phyloP scores from a whole-genome alignment of 2,888 invertebrate species.

The Malthinus seriepunctatus region DNA sequence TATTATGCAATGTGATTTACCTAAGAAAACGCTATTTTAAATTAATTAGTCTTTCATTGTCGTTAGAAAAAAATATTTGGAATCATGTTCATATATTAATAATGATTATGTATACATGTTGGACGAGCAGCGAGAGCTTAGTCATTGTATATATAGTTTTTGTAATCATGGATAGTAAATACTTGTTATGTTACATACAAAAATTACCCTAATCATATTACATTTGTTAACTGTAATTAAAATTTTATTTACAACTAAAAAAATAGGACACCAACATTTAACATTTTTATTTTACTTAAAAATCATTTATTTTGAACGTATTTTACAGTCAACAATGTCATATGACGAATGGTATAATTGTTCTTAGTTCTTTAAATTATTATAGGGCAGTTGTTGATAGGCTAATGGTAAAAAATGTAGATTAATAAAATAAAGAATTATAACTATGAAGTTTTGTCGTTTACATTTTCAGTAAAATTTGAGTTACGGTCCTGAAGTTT shows the following conservation, averaged over 20 bases:
- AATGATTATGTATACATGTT: conserved; percentile 31
- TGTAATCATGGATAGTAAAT: conserved; percentile 36
- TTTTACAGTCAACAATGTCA: conserved; percentile 9
- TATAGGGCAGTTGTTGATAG: conserved; percentile 39
- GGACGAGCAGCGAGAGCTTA: conserved; percentile 33
- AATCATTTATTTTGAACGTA: not conserved
- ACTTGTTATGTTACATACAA: conserved; percentile 26
- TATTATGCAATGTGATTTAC: conserved; percentile 31
- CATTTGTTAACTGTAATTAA: conserved; percentile 9
- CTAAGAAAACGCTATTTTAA: conserved; percentile 25
- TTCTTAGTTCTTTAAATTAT: conserved; percentile 35
- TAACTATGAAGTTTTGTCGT: conserved; percentile 27
- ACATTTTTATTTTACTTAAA: not conserved
- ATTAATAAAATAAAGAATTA: conserved; percentile 42
- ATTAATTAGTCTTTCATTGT: conserved; percentile 33
- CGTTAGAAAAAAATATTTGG: conserved; percentile 28
- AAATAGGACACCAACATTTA: not conserved
- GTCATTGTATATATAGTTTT: conserved; percentile 38
- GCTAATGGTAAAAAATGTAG: conserved; percentile 42
- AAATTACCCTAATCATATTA: conserved; percentile 13
- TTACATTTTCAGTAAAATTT: no score
- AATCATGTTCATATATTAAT: conserved; percentile 23
- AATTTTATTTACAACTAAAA: not conserved
- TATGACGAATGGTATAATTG: conserved; percentile 22
- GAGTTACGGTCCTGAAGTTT: no score